Evolutionary conservation across 2,113 vertebrate species (phyloP).

Genomic region (Anguilla japonica): DNA sequence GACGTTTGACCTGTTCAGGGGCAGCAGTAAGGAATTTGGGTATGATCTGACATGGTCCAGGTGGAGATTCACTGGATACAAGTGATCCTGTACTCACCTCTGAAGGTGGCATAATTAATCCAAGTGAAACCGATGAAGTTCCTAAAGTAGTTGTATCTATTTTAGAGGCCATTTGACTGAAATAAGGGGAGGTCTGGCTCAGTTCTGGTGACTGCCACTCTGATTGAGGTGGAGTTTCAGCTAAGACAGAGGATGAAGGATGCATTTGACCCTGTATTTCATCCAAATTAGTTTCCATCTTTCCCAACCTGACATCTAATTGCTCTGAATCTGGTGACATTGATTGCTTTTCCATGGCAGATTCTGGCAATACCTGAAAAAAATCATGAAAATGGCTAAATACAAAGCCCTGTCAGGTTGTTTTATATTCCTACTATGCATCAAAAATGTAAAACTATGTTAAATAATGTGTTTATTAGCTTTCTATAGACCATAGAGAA

Average conservation of each 20-base stretch:
- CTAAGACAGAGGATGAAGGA: conserved; percentile 11
- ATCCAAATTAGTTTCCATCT: conserved; percentile 12
- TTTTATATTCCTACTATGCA: not conserved
- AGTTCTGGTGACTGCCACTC: conserved; percentile 7
- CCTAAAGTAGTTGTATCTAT: conserved; percentile 24
- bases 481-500: not conserved
- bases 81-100: conserved; percentile 11
- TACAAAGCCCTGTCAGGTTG: conserved; percentile 22
- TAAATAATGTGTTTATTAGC: conserved; percentile 1
- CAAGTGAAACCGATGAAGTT: not conserved
- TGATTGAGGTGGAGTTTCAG: conserved; percentile 5
- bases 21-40: not conserved
- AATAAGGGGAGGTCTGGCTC: conserved; percentile 15
- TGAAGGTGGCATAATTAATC: not conserved
- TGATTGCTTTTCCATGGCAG: conserved; percentile 43
- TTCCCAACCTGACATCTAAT: conserved; percentile 11
- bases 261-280: conserved; percentile 7
- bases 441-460: not conserved
- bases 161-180: conserved; percentile 1
- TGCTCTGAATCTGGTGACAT: conserved; percentile 24
- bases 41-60: not conserved
- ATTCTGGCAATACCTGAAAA: conserved; percentile 55
- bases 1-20: not conserved
- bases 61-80: conserved; percentile 3
- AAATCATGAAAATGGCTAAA: conserved; percentile 49